Evolutionary conservation across 2,113 vertebrate genomes (phyloP).

Genomic region (Alouatta palliata): DNA sequence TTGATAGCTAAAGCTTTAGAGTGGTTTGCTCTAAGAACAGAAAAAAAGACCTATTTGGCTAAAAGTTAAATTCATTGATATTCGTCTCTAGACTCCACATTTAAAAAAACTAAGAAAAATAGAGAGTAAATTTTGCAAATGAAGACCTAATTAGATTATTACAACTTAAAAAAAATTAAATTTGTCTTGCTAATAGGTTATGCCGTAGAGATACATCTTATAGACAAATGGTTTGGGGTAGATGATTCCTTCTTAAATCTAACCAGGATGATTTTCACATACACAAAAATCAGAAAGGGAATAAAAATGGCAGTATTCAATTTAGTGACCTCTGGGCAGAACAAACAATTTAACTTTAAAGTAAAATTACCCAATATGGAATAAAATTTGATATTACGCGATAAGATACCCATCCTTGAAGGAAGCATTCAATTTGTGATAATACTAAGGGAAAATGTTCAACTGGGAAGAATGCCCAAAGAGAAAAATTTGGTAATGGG

Average conservation of each 20-base stretch:
- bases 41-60: neutral
- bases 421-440: conserved; percentile 52
- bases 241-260: conserved; percentile 32
- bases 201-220: neutral
- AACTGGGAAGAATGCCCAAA: neutral
- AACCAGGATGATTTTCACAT: conserved; percentile 25
- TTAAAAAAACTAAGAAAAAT: neutral
- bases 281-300: conserved; percentile 17
- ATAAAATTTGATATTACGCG: conserved; percentile 53
- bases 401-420: conserved; percentile 41
- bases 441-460: conserved; percentile 36
- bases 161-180: neutral
- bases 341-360: conserved; percentile 71
- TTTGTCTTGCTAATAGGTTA: neutral
- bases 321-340: conserved; percentile 52
- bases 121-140: neutral
- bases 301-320: conserved; percentile 49
- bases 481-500: conserved; percentile 52
- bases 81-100: neutral
- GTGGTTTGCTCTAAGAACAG: neutral
- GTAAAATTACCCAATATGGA: conserved; percentile 54
- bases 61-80: neutral
- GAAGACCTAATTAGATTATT: neutral
- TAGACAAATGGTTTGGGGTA: neutral
- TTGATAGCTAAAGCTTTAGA: neutral